Evolutionary conservation across 2,113 vertebrate genomes (phyloP).

Genomic region (Marmota monax): DNA sequence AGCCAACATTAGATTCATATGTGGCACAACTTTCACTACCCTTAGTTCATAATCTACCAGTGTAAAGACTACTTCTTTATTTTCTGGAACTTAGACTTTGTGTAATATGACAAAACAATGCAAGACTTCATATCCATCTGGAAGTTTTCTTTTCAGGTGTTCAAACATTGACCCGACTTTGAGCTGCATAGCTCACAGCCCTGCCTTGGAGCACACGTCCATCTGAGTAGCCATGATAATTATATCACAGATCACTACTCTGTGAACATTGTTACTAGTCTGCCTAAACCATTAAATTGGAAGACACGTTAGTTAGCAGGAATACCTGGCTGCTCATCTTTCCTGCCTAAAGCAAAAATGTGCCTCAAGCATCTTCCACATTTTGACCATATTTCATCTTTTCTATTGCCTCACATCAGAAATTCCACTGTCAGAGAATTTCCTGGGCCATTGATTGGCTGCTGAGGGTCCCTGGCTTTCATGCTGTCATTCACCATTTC

Average conservation of each 20-base stretch:
- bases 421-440: not conserved
- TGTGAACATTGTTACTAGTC: not conserved
- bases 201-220: not conserved
- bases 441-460: not conserved
- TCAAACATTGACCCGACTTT: not conserved
- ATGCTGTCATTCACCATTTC: not conserved
- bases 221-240: not conserved
- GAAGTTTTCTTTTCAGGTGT: not conserved
- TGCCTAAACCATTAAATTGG: constrained; percentile 35
- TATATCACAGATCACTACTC: not conserved
- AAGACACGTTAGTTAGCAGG: not conserved
- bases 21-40: not conserved
- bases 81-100: not conserved
- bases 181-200: not conserved
- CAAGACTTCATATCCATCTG: not conserved
- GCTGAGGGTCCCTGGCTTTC: not conserved
- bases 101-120: not conserved
- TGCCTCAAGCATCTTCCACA: not conserved
- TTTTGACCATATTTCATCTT: not conserved
- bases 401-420: not conserved
- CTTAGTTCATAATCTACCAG: not conserved
- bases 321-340: not conserved
- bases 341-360: not conserved
- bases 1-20: not conserved
- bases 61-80: not conserved